Evolutionary conservation across 2,797 vertebrate genomes (phyloP).

Genomic region (Aratinga solstitialis): DNA sequence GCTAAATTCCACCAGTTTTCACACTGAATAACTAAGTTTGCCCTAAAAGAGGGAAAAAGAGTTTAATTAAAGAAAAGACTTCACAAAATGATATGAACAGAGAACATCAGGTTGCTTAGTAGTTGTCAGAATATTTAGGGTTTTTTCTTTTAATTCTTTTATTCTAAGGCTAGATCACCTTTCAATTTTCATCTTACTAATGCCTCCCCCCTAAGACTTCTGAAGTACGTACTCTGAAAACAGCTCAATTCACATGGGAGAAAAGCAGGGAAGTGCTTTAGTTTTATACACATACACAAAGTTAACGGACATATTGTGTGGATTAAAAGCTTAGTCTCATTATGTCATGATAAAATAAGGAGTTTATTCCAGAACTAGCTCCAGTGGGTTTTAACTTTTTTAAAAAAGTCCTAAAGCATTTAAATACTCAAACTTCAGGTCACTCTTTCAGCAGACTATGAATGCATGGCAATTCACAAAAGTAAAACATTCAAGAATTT

Average conservation of each 20-base stretch:
- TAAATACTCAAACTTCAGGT: background rate
- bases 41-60: slow-evolving; percentile 76
- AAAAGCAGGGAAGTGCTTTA: slow-evolving; percentile 47
- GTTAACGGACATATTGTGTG: slow-evolving; percentile 27
- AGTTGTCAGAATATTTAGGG: background rate
- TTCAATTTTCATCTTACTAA: slow-evolving; percentile 2
- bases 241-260: background rate
- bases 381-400: background rate
- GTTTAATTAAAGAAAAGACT: background rate
- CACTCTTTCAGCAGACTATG: background rate
- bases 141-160: background rate
- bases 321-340: slow-evolving; percentile 63
- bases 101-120: background rate
- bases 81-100: background rate
- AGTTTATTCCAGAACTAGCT: slow-evolving; percentile 20
- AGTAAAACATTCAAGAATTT: background rate
- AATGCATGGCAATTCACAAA: background rate
- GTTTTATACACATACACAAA: slow-evolving; percentile 9
- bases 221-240: background rate
- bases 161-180: background rate
- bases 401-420: background rate
- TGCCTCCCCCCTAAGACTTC: background rate
- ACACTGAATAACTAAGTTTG: slow-evolving; percentile 96
- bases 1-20: slow-evolving; percentile 99
- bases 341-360: slow-evolving; percentile 11